Evolutionary conservation across 1,140 invertebrate genomes (phyloP), one percentile per base, ranked within the genome.

Genomic region (Drosophila sturtevanti): DNA sequence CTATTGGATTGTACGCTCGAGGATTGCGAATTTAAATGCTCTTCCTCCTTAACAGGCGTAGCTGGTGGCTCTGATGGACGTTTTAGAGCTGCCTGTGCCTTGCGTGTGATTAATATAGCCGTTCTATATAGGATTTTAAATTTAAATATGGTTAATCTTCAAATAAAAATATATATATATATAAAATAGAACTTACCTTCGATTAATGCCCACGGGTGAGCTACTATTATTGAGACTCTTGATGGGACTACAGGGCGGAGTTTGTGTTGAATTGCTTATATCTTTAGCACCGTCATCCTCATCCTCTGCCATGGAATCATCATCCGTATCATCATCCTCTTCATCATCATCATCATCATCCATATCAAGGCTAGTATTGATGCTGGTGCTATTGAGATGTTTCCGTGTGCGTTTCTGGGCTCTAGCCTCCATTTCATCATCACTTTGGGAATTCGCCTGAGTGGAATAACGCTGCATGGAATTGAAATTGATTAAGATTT

Each of bases 61-160:
- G 91, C 82, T 34, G 84, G 14, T 1, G 80, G 72, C 54, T 92
- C 92, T 6, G 90, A 81, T 0, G 93, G 92, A 67, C 92, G 90
- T 60, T 93, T 93, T 7, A 93, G 84, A 16, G 92, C 93, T 63
- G 92, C 93, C 92, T 87, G 94, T 0, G 94, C 94, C 91, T 97
- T 97, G 41, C 96, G 94, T 2, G 96, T 96, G 74, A 97, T 96
- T 4, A 97, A 90, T 37, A 97, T 96, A n/a, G 96, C 95, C 16
- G 96, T 97, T 82, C 96, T 92, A n/a, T 0, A 60, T 9, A 7
- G n/a, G 38, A 14, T 34, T 1, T 63, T 61, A 52, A 12, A 16
- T 16, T 16, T 18, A 38, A 48, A 41, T 56, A 12, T 21, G 6
- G 7, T 24, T 4, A n/a, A 9, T 18, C 0, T 12, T 64, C 10